phyloP scores from a whole-genome alignment of 2,888 invertebrate genomes.

The Tromatobia lineatoria region DNA sequence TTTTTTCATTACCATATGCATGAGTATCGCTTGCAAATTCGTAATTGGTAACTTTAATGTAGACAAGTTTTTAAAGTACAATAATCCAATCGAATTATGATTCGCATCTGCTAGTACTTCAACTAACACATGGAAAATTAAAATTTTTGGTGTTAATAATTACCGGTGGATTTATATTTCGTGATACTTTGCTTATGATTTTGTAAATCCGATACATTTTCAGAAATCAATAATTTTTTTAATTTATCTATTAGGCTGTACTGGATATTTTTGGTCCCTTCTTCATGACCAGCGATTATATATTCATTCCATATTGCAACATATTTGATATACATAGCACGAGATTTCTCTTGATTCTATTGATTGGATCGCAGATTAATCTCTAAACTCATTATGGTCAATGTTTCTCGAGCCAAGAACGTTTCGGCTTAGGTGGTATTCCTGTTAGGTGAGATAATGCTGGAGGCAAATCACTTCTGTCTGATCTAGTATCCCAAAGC shows the following conservation, averaged over 20 bases:
- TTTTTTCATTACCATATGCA: too few relatives aligned
- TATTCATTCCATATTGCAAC: not conserved
- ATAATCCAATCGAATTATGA: too few relatives aligned
- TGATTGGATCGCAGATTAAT: not conserved
- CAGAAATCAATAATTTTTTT: not conserved
- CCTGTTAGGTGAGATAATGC: not conserved
- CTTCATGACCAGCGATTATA: not conserved
- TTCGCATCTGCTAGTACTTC: too few relatives aligned
- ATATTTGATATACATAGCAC: not conserved
- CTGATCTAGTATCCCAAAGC: not conserved
- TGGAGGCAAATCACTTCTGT: not conserved
- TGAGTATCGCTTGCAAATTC: too few relatives aligned
- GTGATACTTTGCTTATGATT: too few relatives aligned
- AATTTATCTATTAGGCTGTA: not conserved
- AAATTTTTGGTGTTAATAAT: too few relatives aligned
- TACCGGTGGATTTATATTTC: too few relatives aligned
- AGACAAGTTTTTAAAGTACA: too few relatives aligned
- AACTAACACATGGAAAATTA: too few relatives aligned
- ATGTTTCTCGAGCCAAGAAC: not conserved
- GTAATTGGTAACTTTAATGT: too few relatives aligned
- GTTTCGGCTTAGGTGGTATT: not conserved
- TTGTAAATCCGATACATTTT: too few relatives aligned
- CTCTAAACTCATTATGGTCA: not conserved
- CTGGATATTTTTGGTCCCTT: too few relatives aligned
- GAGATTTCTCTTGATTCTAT: not conserved